Evolutionary conservation across 2,888 invertebrate species (phyloP).

Genomic region (Ferrisia virgata): DNA sequence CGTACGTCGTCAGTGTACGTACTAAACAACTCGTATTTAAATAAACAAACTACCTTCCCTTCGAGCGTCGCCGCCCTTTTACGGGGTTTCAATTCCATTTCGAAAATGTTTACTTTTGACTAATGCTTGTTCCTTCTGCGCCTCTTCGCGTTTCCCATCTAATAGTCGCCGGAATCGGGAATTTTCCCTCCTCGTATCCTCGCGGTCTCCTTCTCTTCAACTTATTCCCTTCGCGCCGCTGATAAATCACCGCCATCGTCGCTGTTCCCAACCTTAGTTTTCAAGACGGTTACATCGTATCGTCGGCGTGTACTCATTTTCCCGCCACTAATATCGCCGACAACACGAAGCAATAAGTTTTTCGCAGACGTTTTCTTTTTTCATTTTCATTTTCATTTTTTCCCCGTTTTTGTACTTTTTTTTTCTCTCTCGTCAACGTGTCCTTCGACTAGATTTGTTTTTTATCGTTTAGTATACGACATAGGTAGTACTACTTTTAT

Average conservation of each 20-base stretch:
- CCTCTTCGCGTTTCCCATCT: constrained; percentile 37
- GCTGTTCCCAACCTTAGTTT: background rate
- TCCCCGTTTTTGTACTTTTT: background rate
- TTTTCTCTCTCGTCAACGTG: background rate
- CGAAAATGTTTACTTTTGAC: constrained; percentile 48
- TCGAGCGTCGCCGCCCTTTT: constrained; percentile 36
- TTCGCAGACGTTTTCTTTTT: background rate
- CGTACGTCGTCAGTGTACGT: background rate
- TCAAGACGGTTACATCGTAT: constrained; percentile 18
- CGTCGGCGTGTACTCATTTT: constrained; percentile 3
- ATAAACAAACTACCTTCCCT: constrained; percentile 50
- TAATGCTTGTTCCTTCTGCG: constrained; percentile 47
- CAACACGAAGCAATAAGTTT: background rate
- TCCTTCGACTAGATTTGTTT: background rate
- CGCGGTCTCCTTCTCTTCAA: background rate
- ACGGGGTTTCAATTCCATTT: constrained; percentile 48
- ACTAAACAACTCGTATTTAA: constrained; percentile 51
- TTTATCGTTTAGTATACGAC: no score
- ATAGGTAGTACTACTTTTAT: no score
- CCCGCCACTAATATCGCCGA: background rate
- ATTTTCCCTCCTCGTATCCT: background rate
- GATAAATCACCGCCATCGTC: constrained; percentile 16
- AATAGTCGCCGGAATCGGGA: constrained; percentile 13
- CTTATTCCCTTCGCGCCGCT: constrained; percentile 1
- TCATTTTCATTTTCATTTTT: background rate